These are phyloP conservation scores for Drosophila ezoana DNA, from an alignment of 2,888 invertebrate genomes.

Conservation along the genomic window DNA sequence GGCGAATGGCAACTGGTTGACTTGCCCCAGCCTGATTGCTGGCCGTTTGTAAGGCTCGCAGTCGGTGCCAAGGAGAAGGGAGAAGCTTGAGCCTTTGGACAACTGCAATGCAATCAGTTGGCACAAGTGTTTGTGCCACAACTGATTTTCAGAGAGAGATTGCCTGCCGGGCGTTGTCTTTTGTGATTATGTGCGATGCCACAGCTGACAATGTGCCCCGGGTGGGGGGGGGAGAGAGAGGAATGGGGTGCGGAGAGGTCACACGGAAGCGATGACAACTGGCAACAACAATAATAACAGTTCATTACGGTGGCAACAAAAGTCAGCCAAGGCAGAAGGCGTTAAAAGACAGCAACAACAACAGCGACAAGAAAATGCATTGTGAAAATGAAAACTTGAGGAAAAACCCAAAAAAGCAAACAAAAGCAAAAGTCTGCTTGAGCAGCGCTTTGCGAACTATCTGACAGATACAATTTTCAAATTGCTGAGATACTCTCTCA, in stretches of 20 bases:
- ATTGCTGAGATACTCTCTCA: conserved; percentile 75
- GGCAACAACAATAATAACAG: conserved; percentile 37
- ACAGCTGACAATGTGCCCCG: conserved; percentile 48
- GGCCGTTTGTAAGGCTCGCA: conserved; percentile 34
- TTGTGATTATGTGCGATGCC: conserved; percentile 74
- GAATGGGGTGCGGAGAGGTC: conserved; percentile 28
- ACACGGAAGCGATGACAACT: conserved; percentile 67
- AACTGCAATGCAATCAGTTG: conserved; percentile 47
- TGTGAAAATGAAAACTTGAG: conserved; percentile 17
- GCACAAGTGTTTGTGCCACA: conserved; percentile 48
- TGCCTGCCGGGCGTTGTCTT: conserved; percentile 67
- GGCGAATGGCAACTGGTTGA: conserved; percentile 2
- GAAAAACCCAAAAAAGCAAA: conserved; percentile 31
- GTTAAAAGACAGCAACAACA: conserved; percentile 53
- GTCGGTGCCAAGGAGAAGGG: conserved; percentile 34
- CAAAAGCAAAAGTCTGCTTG: conserved; percentile 49
- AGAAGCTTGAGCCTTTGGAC: conserved; percentile 10
- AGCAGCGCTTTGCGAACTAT: conserved; percentile 25
- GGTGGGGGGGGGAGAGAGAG: conserved; percentile 6
- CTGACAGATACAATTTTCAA: conserved; percentile 74
- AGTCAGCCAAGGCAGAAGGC: conserved; percentile 63
- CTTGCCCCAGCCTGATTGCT: conserved; percentile 41
- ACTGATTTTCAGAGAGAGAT: conserved; percentile 55
- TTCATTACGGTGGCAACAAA: conserved; percentile 55
- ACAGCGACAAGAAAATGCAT: conserved; percentile 1